Evolutionary conservation across 2,797 vertebrate species (phyloP).

Genomic region (Notolepis coatsorum): DNA sequence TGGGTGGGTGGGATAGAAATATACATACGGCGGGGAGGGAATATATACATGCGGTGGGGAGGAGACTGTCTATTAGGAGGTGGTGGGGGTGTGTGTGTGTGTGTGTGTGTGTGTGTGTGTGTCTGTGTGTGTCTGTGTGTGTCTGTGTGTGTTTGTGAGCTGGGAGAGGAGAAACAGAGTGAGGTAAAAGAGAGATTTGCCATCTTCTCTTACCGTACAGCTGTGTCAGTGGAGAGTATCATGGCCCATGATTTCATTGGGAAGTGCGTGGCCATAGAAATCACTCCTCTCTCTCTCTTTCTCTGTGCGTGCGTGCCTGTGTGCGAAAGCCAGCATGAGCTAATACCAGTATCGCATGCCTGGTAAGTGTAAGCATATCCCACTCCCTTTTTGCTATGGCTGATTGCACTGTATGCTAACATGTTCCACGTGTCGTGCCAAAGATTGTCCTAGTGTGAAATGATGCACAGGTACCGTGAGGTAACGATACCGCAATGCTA

Average conservation of each 20-base stretch:
- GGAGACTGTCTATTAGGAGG: too few species aligned
- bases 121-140: constrained; percentile 9
- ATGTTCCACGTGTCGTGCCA: constrained; percentile 55
- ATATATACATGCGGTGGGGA: too few species aligned
- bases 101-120: constrained; percentile 6
- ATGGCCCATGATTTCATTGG: too few species aligned
- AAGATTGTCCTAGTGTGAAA: constrained; percentile 35
- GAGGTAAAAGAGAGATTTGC: too few species aligned
- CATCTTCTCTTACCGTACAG: too few species aligned
- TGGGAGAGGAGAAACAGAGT: too few species aligned
- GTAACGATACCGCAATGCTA: neutral
- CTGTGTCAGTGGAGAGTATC: too few species aligned
- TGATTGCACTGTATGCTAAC: constrained; percentile 33
- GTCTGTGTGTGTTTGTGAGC: neutral
- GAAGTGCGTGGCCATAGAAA: too few species aligned
- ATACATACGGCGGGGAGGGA: too few species aligned
- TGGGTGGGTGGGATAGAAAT: too few species aligned
- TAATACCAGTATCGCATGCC: constrained; percentile 38
- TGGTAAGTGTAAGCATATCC: constrained; percentile 49
- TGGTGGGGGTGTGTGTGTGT: neutral
- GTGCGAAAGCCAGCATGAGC: constrained; percentile 46
- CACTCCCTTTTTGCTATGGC: constrained; percentile 24
- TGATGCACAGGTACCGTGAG: constrained; percentile 10
- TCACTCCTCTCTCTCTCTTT: too few species aligned
- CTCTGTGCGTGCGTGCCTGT: neutral